Base-by-base conservation (phyloP, 2,888 invertebrate genomes). In the Tetheella fluctuosa region DNA sequence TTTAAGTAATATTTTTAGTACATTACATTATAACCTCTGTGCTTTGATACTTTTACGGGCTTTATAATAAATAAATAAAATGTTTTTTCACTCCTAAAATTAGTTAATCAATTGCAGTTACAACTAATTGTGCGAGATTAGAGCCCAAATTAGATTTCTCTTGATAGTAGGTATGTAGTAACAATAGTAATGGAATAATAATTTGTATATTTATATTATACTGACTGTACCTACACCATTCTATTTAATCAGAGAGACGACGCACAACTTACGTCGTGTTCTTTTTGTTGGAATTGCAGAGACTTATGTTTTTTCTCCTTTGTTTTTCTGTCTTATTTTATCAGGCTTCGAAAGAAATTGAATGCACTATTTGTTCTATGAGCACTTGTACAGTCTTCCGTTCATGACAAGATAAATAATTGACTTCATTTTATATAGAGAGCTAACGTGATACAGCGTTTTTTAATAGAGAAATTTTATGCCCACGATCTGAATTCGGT, bases 261-360 rank as follows among this genome's bases (percentile, higher is more conserved):
- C 25, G 53, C 53, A 53, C 53, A n/a, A 28, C 53, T 25, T 8
- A 25, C 53, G 15, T 20, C n/a, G n/a, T n/a, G n/a, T n/a, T n/a
- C n/a, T 17, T 13, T 23, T 15, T 34, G 6, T 34, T 20, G 4
- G 10, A 17, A 34, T 34, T 55, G 17, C 25, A 25, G 10, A 28
- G 28, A 54, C 34, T 34, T 55, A 20, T 30, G 17, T 8, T 34
- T 55, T 55, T 23, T 5, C 10, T 23, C 8, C 13, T 54, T 54
- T 54, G 34, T 25, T 34, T 17, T 55, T 13, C 6, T 42, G 6
- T 20, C 55, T 13, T 55, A 15, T 13, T 55, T 55, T 34, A 37
- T 23, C 37, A 37, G 55, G 17, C 34, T 55, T 55, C 37, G 34
- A 55, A 55, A 15, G 20, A 55, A 55, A 55, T 55, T 55, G 34